Evolutionary conservation across 2,113 vertebrate species (phyloP), one percentile per base, ranked within the genome.

Genomic region (Zootoca vivipara): DNA sequence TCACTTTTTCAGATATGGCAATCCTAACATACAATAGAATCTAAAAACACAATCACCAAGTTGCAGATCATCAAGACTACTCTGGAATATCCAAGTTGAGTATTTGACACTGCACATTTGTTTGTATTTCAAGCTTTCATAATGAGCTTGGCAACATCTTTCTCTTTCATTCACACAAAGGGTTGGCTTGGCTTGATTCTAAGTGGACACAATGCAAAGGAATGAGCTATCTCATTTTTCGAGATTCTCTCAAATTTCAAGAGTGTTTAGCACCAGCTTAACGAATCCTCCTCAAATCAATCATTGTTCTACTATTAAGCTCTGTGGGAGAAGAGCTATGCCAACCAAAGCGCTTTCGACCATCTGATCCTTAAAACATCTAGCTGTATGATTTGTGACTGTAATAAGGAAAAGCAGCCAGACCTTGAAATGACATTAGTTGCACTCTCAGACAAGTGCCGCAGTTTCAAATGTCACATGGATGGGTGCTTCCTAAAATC

Each of bases 321-420:
- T 93, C 67, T 16, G 80, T 46, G 88, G 1, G 7, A 26, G 38
- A 3, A 28, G 8, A 3, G 62, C 77, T 33, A 87, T 42, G 2
- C 18, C 33, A 87, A 40, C 1, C 64, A 26, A 46, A 86, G 3
- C 42, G 75, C 82, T 75, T 74, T 78, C 8, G 42, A 78, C 72
- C 1, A 46, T n/a, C 65, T 1, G 16, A 13, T 62, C 3, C 72
- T 85, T 90, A 13, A 13, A 88, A 79, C 74, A 84, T 78, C 64
- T 77, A 83, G 72, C 16, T 2, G 20, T 79, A 30, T 78, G 81
- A 84, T 13, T 90, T 74, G 13, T 77, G 80, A 88, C 80, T 83
- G n/a, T 77, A 83, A 83, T 77, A 88, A 83, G 80, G 80, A 82
- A 65, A 89, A 87, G 38, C 38, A 89, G 13, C 12, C 72, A 88